These are phyloP conservation scores for Drosophila mercatorum DNA, from an alignment of 2,888 invertebrate genomes.

Conservation along the genomic window DNA sequence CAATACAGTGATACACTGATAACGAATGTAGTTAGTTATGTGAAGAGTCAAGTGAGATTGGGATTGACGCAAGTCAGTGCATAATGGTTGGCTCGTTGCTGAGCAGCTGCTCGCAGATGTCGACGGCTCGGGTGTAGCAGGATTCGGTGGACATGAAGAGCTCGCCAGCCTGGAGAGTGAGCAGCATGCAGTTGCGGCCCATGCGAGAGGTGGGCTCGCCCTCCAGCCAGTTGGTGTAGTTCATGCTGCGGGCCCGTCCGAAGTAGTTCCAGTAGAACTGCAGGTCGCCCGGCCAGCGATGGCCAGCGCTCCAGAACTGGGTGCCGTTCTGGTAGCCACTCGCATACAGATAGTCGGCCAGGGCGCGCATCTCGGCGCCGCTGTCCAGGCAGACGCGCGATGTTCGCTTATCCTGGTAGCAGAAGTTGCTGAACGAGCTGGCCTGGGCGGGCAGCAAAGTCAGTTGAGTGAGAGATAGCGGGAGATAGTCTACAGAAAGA, in stretches of 20 bases:
- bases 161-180: conserved; percentile 52
- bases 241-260: conserved; percentile 58
- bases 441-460: conserved; percentile 27
- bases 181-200: conserved; percentile 64
- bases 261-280: conserved; percentile 74
- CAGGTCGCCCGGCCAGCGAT: conserved; percentile 68
- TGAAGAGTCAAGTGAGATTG: too few species aligned
- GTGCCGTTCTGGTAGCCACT: conserved; percentile 59
- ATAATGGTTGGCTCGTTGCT: conserved; percentile 54
- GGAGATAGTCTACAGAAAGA: not conserved
- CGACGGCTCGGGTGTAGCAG: conserved; percentile 56
- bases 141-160: conserved; percentile 64
- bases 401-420: conserved; percentile 68
- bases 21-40: too few species aligned
- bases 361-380: conserved; percentile 58
- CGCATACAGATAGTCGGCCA: conserved; percentile 62
- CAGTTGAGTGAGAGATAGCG: not conserved
- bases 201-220: conserved; percentile 59
- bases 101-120: conserved; percentile 66
- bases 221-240: conserved; percentile 66
- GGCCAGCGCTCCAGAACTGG: conserved; percentile 72
- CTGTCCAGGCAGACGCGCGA: conserved; percentile 71
- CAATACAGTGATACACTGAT: too few species aligned
- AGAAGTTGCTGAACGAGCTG: conserved; percentile 66
- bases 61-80: conserved; percentile 39